Evolutionary conservation across 2,113 vertebrate genomes (phyloP), one percentile per base, ranked within the genome.

Genomic region (Calypte anna): DNA sequence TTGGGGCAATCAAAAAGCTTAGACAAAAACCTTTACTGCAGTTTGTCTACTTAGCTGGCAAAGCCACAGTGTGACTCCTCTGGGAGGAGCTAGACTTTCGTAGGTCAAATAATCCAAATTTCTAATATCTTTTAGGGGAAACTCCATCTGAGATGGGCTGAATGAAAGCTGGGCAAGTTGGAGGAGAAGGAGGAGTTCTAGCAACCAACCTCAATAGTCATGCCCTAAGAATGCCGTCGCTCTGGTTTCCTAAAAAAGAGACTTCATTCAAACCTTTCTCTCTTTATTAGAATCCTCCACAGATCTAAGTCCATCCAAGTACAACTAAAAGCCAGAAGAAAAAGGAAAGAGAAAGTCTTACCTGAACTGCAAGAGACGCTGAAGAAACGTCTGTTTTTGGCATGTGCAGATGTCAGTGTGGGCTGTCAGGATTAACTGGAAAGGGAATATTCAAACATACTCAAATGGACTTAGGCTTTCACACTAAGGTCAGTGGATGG

Each of bases 161-260:
- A 83, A 64, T 53, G 68, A 70, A 83, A 83, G 7, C 23, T 48
- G 28, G 14, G 33, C 38, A 74, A 70, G 66, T 27, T 6, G 2
- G 59, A 76, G n/a, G 58, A 16, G n/a, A 36, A 44, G 55, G 40
- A 90, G 27, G 43, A 28, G 44, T 68, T 82, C 36, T 64, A 73
- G 63, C 67, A 91, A 59, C 15, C 66, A 87, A 17, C 10, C 31
- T 55, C 18, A 86, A 44, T 21, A 64, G 22, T 58, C 24, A 24
- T 75, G 38, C 23, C 50, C 2, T 3, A 40, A 67, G 14, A 30
- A 25, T 51, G 14, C 5, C 3, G 1, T 0, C 0, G 44, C 9
- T 92, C 74, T 21, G 22, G 54, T 69, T 94, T 92, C 18, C 10
- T 55, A 38, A 38, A 40, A 80, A 80, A 46, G 10, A 70, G 15